Evolutionary conservation across 1,140 invertebrate genomes (phyloP).

Genomic region (Mya arenaria): DNA sequence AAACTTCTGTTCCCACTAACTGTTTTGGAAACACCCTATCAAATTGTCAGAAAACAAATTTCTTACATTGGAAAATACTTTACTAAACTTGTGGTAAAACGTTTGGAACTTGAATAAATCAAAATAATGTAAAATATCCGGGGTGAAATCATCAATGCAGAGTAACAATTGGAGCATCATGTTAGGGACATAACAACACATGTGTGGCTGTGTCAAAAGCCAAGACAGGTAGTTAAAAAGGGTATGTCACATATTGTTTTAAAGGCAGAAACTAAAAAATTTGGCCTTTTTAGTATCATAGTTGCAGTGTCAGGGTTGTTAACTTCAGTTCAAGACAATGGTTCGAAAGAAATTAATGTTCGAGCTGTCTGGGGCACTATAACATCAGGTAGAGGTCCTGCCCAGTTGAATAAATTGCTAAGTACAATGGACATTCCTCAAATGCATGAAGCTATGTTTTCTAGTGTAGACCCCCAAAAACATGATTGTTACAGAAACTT

Average conservation of each 20-base stretch:
- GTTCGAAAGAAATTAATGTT: neutral
- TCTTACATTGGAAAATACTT: too few species aligned
- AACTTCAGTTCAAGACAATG: neutral
- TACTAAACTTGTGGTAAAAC: too few species aligned
- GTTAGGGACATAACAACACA: neutral
- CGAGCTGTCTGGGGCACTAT: constrained; percentile 34
- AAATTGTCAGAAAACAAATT: too few species aligned
- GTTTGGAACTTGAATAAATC: too few species aligned
- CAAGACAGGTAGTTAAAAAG: neutral
- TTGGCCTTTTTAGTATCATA: neutral
- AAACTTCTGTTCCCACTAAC: too few species aligned
- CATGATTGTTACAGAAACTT: constrained; percentile 72
- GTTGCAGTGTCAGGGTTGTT: neutral
- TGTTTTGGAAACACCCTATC: too few species aligned
- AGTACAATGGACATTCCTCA: constrained; percentile 5
- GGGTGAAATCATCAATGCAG: constrained; percentile 6
- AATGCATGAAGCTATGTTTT: neutral
- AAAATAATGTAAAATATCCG: too few species aligned
- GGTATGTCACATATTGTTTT: neutral
- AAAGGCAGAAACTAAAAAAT: neutral
- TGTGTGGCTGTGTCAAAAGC: neutral
- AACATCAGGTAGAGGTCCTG: neutral
- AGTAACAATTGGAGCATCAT: neutral
- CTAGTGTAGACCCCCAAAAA: constrained; percentile 2
- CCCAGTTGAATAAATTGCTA: neutral